Conservation (phyloP, 2,113 vertebrate genomes). For the Zingel zingel region DNA sequence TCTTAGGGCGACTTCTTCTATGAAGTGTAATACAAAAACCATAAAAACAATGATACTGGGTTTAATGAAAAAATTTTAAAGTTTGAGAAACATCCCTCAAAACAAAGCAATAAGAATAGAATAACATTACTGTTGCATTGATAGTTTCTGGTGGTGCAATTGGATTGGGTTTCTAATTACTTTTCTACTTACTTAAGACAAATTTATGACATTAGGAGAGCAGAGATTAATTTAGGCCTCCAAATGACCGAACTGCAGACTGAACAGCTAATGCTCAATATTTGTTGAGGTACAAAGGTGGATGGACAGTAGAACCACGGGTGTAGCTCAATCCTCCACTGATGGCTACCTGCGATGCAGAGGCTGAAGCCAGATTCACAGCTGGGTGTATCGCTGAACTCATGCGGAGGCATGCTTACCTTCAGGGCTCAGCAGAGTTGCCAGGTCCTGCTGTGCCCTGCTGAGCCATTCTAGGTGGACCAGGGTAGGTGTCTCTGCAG, state of each 20-base stretch:
- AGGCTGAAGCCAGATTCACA: constrained; percentile 42
- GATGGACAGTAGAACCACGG: neutral
- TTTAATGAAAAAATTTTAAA: neutral
- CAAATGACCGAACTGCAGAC: neutral
- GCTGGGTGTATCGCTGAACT: constrained; percentile 11
- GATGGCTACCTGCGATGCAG: constrained; percentile 10
- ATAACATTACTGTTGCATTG: neutral
- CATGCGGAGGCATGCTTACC: constrained; percentile 35
- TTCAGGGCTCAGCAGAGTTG: constrained; percentile 26
- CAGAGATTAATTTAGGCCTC: neutral
- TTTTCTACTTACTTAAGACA: neutral
- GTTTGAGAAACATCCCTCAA: neutral
- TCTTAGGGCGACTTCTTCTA: constrained; percentile 11
- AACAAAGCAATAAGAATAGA: neutral
- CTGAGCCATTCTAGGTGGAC: constrained; percentile 35
- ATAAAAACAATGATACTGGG: neutral
- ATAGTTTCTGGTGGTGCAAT: neutral
- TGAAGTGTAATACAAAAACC: constrained; percentile 7
- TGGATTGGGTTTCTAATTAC: neutral
- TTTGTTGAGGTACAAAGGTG: neutral
- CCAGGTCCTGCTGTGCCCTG: constrained; percentile 39
- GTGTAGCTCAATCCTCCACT: constrained; percentile 18
- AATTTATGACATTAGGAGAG: neutral
- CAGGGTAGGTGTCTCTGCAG: constrained; percentile 32
- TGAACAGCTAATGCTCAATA: neutral